Conservation (phyloP, 2,113 vertebrate species). For the Mystacornis crossleyi region DNA sequence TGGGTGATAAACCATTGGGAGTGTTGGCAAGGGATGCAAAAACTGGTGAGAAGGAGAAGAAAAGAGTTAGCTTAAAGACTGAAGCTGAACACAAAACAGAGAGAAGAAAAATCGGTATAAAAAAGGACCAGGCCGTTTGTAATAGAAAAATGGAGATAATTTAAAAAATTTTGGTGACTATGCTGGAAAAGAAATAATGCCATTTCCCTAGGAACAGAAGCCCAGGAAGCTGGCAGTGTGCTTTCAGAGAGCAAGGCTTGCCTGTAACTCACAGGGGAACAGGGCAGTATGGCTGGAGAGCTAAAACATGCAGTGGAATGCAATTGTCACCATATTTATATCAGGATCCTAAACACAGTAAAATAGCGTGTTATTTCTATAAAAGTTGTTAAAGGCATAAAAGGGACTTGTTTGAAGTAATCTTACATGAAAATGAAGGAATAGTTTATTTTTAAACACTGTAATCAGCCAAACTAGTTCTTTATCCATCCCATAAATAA, state of each 20-base stretch:
- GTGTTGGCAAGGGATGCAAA: background rate
- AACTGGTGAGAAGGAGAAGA: background rate
- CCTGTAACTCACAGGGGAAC: background rate
- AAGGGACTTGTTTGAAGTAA: background rate
- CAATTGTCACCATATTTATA: background rate
- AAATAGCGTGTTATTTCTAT: background rate
- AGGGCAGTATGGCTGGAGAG: background rate
- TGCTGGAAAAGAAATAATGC: background rate
- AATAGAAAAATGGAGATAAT: background rate
- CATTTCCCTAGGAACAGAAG: background rate
- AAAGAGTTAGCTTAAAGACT: background rate
- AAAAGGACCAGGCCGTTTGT: background rate
- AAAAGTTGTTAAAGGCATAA: background rate
- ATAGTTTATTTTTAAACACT: background rate
- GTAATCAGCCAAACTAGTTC: background rate
- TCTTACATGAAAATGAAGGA: background rate
- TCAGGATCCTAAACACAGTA: background rate
- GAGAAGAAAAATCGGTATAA: background rate
- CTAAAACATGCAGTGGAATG: background rate
- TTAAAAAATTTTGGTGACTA: background rate
- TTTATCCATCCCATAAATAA: background rate
- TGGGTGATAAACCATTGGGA: background rate
- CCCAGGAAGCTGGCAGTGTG: background rate
- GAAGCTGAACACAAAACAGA: background rate
- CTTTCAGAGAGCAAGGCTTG: background rate